A percentile compares a stretch with the other conserved stretches of the same genome.
Conservation (phyloP, 2,113 vertebrate genomes). For the Tachuris rubrigastra region DNA sequence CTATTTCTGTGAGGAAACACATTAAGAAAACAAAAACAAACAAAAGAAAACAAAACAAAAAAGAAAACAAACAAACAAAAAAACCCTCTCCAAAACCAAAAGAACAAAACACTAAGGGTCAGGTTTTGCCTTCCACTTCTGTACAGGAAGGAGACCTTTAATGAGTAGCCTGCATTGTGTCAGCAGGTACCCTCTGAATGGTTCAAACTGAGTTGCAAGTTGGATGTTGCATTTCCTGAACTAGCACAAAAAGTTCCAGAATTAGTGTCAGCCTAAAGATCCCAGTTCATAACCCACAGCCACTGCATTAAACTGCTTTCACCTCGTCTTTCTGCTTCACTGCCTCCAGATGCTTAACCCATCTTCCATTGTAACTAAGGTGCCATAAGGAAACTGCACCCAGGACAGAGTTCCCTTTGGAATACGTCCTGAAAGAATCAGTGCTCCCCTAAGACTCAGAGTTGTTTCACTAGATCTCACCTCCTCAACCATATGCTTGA, state of each 20-base stretch:
- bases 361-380: not conserved
- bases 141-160: not conserved
- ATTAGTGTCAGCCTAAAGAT: not conserved
- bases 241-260: not conserved
- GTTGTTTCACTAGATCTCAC: constrained; percentile 69
- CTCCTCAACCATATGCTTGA: constrained; percentile 98
- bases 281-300: not conserved
- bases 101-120: not conserved
- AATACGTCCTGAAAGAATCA: not conserved
- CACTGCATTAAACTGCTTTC: not conserved
- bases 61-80: not conserved
- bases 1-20: not conserved
- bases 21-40: not conserved
- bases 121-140: not conserved
- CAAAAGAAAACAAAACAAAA: not conserved
- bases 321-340: not conserved
- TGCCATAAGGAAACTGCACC: not conserved
- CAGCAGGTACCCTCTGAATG: not conserved
- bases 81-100: not conserved
- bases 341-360: not conserved
- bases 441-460: not conserved
- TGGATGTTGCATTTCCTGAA: not conserved
- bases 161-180: not conserved
- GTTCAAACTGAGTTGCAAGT: not conserved
- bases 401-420: not conserved